These are phyloP conservation scores for Himalopsyche anomala DNA, from an alignment of 2,888 invertebrate species.

Conservation along the genomic window DNA sequence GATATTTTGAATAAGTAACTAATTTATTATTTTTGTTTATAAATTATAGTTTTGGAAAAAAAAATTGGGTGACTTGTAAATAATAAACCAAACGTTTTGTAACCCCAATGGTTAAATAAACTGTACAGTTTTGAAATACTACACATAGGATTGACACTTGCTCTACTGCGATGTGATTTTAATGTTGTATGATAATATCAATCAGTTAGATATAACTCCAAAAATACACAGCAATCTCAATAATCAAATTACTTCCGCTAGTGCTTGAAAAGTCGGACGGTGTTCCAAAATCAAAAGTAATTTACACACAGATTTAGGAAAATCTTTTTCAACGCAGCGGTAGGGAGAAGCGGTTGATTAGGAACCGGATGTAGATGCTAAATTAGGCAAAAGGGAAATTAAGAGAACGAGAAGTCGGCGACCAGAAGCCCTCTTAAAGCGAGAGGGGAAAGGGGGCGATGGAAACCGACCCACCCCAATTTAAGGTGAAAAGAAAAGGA, in stretches of 20 bases:
- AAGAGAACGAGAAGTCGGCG: constrained; percentile 13
- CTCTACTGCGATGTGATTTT: too few relatives aligned
- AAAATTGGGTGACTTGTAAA: too few relatives aligned
- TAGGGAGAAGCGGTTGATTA: constrained; percentile 64
- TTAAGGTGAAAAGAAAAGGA: constrained; percentile 65
- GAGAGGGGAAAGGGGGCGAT: constrained; percentile 24
- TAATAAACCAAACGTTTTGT: too few relatives aligned
- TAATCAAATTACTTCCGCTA: constrained; percentile 54
- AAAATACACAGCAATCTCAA: constrained; percentile 27
- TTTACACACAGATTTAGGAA: constrained; percentile 62
- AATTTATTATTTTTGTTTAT: too few relatives aligned
- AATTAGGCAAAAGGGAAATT: constrained; percentile 62
- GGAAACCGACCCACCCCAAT: constrained; percentile 52
- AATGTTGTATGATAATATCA: too few relatives aligned
- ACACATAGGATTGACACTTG: too few relatives aligned
- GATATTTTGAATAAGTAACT: too few relatives aligned
- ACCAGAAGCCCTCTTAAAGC: constrained; percentile 21
- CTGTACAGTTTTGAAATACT: too few relatives aligned
- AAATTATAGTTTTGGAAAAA: too few relatives aligned
- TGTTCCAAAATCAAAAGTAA: constrained; percentile 63
- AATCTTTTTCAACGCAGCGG: constrained; percentile 58
- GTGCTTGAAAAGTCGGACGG: constrained; percentile 54
- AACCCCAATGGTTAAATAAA: too few relatives aligned
- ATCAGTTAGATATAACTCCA: too few relatives aligned
- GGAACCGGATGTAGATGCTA: constrained; percentile 65